A percentile compares a stretch with the other conserved stretches of the same genome.
Evolutionary conservation across 2,888 invertebrate genomes (phyloP).

Genomic region (Cephus pulcher): DNA sequence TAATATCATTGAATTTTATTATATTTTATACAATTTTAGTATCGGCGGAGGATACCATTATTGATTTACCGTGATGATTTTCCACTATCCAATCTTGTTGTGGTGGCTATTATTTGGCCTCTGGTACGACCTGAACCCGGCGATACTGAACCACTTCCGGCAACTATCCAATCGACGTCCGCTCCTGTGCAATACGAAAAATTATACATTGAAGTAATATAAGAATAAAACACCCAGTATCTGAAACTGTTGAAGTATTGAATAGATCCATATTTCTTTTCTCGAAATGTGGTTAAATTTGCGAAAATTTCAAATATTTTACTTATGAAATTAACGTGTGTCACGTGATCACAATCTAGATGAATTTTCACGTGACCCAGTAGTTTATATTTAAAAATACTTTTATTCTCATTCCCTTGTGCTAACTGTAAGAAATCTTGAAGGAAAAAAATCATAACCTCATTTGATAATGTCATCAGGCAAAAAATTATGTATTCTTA

Average conservation of each 20-base stretch:
- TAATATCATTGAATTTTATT: constrained; percentile 8
- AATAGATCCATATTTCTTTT: background rate
- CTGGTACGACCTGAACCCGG: constrained; percentile 67
- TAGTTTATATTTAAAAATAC: background rate
- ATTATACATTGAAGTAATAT: background rate
- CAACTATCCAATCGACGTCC: constrained; percentile 83
- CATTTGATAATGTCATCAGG: background rate
- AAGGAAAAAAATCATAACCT: background rate
- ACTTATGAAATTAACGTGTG: too few relatives aligned
- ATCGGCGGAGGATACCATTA: background rate
- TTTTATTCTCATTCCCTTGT: background rate
- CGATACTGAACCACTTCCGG: constrained; percentile 73
- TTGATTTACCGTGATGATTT: constrained; percentile 41
- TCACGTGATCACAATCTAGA: too few relatives aligned
- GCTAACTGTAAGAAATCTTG: background rate
- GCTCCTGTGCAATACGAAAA: constrained; percentile 66
- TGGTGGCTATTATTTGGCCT: constrained; percentile 53
- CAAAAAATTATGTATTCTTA: constrained; percentile 4
- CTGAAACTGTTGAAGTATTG: background rate
- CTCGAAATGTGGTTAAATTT: background rate
- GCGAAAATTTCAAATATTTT: background rate
- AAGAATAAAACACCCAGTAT: background rate
- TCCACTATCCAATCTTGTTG: constrained; percentile 40
- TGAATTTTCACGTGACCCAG: too few relatives aligned
- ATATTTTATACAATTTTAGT: background rate